These are phyloP conservation scores for Lithophane leautieri DNA, from an alignment of 2,888 invertebrate species.

Conservation along the genomic window DNA sequence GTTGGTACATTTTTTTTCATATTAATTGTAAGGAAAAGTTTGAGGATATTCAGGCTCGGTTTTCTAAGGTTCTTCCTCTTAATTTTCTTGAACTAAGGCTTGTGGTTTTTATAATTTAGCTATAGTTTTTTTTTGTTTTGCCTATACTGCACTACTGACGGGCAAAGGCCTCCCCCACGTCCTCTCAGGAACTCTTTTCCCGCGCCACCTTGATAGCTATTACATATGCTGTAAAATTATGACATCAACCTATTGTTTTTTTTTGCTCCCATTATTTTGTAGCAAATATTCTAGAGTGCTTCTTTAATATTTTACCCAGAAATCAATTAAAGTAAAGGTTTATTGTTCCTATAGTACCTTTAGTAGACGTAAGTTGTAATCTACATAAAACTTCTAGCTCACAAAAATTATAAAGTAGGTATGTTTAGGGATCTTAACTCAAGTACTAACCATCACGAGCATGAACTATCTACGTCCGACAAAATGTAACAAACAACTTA, in stretches of 20 bases:
- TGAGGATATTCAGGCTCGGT: not conserved
- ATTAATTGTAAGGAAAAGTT: constrained; percentile 5
- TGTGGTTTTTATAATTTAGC: not conserved
- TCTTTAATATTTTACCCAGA: not conserved
- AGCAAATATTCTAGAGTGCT: not conserved
- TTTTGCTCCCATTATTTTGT: not conserved
- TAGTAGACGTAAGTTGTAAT: not conserved
- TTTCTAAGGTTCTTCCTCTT: not conserved
- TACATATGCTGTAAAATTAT: not conserved
- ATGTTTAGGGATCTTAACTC: not conserved
- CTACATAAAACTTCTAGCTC: not conserved
- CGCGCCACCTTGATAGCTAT: not conserved
- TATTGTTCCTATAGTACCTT: not conserved
- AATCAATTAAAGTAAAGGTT: not conserved
- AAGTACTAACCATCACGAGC: not conserved
- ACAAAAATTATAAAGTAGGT: not conserved
- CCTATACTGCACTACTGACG: not conserved
- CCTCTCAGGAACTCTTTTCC: not conserved
- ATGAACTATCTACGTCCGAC: constrained; percentile 15
- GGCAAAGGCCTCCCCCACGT: not conserved
- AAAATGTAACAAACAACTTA: constrained; percentile 34
- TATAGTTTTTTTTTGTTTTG: not conserved
- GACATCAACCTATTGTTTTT: not conserved
- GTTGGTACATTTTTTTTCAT: not conserved
- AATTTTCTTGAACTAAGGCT: not conserved